A percentile compares a stretch with the other conserved stretches of the same genome.
These are phyloP conservation scores for Tetranychus truncatus DNA, from an alignment of 2,888 invertebrate species.

Conservation along the genomic window DNA sequence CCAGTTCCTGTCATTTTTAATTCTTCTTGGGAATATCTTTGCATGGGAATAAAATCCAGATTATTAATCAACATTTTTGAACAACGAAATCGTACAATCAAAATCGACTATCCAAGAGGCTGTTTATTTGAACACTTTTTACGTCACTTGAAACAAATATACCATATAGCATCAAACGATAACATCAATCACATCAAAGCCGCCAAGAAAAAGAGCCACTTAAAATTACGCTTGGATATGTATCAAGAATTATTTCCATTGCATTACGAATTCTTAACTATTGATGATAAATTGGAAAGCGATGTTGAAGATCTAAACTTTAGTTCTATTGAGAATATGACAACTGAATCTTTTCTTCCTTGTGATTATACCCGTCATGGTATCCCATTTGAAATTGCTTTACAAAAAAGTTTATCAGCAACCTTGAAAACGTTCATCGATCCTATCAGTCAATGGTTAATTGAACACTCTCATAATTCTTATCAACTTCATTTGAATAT, in stretches of 20 bases:
- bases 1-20: constrained; percentile 2
- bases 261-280: neutral
- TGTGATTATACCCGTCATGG: neutral
- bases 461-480: neutral
- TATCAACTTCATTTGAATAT: neutral
- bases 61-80: neutral
- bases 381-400: neutral
- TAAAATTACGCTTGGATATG: neutral
- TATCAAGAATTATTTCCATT: neutral
- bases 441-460: neutral
- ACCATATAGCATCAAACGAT: neutral
- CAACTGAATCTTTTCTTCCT: neutral
- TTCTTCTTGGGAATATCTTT: neutral
- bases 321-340: neutral
- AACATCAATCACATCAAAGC: neutral
- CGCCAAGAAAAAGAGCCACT: neutral
- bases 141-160: neutral
- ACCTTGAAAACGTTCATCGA: neutral
- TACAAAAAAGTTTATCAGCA: neutral
- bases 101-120: neutral
- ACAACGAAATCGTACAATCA: neutral
- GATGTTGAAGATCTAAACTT: neutral
- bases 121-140: neutral
- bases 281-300: neutral
- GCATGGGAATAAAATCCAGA: constrained; percentile 6